Conservation (phyloP, 2,113 vertebrate genomes). For the Colaptes auratus region DNA sequence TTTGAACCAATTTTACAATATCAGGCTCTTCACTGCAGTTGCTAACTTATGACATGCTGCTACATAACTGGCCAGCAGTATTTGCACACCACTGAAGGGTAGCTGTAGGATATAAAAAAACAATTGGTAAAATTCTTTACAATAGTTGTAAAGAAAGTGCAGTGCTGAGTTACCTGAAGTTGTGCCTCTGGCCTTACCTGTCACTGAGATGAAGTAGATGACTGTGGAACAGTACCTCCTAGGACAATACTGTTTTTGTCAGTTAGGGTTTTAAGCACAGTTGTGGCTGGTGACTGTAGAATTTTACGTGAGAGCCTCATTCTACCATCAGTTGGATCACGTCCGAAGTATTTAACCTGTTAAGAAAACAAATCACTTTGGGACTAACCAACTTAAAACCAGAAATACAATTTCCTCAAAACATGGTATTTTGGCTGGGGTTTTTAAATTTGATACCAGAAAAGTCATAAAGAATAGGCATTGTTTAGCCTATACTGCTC, state of each 20-base stretch:
- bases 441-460: background rate
- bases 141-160: background rate
- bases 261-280: conserved; percentile 83
- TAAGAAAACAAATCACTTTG: background rate
- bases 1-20: background rate
- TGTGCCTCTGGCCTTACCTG: background rate
- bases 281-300: conserved; percentile 85
- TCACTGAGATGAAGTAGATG: conserved; percentile 68
- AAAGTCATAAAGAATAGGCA: background rate
- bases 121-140: background rate
- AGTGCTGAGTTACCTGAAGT: background rate
- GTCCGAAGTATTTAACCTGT: conserved; percentile 97
- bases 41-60: background rate
- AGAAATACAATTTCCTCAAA: background rate
- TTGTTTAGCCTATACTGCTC: background rate
- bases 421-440: background rate
- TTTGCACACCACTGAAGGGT: conserved; percentile 29
- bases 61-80: background rate
- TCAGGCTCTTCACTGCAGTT: background rate
- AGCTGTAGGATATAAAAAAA: conserved; percentile 11
- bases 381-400: background rate
- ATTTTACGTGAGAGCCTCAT: conserved; percentile 97
- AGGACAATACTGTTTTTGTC: conserved; percentile 90
- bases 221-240: conserved; percentile 66
- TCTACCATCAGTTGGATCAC: conserved; percentile 94